Base-by-base conservation (phyloP, 2,888 invertebrate species). In the Nasonovia ribisnigri region DNA sequence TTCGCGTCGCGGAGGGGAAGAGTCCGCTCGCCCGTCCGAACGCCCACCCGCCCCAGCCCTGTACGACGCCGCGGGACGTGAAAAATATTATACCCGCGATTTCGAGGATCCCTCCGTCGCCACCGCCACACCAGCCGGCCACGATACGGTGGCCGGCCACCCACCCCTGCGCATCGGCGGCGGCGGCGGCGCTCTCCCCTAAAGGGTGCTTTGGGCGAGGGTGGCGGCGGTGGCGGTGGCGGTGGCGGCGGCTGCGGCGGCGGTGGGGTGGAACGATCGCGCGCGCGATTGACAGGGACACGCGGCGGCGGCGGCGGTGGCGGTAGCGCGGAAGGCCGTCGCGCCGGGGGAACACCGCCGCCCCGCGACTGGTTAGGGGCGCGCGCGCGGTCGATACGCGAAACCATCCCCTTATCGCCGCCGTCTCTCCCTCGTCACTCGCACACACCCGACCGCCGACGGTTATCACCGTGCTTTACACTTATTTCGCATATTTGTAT, bases 11-110 rank as follows among this genome's bases (percentile, higher is more conserved):
- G 36, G 60, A 43, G 92, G 87, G 92, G 60, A 46, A 92, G 29
- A 86, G 91, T 91, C 91, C 43, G 29, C 51, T 36, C 77, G 46
- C 89, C 57, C n/a, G 29, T 3, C 90, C 46, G 29, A 26, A 84
- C 84, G 24, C 46, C 54, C 43, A 13, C 77, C 29, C 54, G 84
- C 26, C 51, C 51, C 29, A 5, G 29, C 54, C 88, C 67, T 51
- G 0, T 10, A 84, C 84, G 13, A 36, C 51, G 87, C 10, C 10
- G 36, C 43, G 42, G 88, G 88, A 57, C 13, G 89, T 51, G 88
- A 93, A 93, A 92, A 77, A 93, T 93, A 89, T 89, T 89, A 93
- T 89, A 93, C 93, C 93, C 93, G 90, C 93, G 90, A 93, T 93
- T 93, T 93, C 88, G 92, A 84, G 90, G 93, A 93, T 90, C 93